Percentiles rank a stretch among this genome's conserved stretches.
Conservation (phyloP, 2,797 vertebrate genomes). For the Paedocypris micromegethes region DNA sequence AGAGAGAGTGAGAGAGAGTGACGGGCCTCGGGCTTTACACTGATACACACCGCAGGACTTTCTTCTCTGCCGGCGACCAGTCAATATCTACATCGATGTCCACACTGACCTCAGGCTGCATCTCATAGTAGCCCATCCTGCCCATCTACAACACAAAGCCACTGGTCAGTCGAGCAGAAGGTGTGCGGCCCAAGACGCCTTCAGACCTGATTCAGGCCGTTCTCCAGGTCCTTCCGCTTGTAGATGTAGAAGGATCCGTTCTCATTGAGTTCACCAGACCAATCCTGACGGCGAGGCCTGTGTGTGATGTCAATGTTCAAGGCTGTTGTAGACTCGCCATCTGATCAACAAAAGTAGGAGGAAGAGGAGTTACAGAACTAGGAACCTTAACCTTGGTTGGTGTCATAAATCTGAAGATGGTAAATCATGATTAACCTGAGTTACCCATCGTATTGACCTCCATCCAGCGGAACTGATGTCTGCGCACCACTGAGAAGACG, state of each 20-base stretch:
- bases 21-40: background rate
- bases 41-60: conserved; percentile 75
- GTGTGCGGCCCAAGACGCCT: too few relatives aligned
- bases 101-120: conserved; percentile 87
- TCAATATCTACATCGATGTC: conserved; percentile 95
- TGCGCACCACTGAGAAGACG: conserved; percentile 86
- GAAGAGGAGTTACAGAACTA: background rate
- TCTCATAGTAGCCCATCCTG: conserved; percentile 87
- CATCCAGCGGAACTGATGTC: conserved; percentile 89
- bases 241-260: conserved; percentile 90
- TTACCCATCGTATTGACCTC: conserved; percentile 80
- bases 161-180: too few relatives aligned
- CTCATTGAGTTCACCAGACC: conserved; percentile 88
- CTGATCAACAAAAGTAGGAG: conserved; percentile 36
- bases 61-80: conserved; percentile 92
- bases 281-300: conserved; percentile 85
- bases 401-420: background rate
- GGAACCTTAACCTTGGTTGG: background rate
- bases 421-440: background rate
- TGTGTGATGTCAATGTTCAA: conserved; percentile 75
- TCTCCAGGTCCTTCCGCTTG: conserved; percentile 63
- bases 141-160: conserved; percentile 69
- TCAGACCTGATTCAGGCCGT: conserved; percentile 74
- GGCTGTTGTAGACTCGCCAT: conserved; percentile 53
- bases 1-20: too few relatives aligned